Conservation (phyloP, 1,140 invertebrate genomes). For the Phymorhynchus buccinoides region DNA sequence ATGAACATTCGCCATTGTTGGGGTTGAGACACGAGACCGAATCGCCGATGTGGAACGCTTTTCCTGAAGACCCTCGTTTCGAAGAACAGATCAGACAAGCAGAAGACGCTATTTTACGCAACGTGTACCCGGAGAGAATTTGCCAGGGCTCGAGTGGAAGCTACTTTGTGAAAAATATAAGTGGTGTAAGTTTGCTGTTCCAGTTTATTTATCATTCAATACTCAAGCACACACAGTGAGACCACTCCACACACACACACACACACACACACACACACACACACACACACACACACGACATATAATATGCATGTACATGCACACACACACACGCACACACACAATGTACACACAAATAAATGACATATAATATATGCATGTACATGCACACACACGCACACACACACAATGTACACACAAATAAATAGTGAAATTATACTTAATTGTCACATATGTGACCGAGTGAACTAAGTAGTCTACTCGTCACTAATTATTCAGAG, state of each 20-base stretch:
- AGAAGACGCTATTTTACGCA: slow-evolving; percentile 94
- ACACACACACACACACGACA: neutral
- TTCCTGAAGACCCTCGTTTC: slow-evolving; percentile 94
- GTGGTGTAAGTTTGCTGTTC: slow-evolving; percentile 78
- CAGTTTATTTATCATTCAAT: neutral
- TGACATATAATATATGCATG: neutral
- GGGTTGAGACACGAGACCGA: slow-evolving; percentile 64
- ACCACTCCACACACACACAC: neutral
- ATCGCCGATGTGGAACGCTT: slow-evolving; percentile 65
- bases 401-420: neutral
- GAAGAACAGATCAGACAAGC: slow-evolving; percentile 91
- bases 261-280: neutral
- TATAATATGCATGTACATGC: neutral
- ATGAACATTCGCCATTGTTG: slow-evolving; percentile 69
- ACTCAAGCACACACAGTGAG: neutral
- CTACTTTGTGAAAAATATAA: slow-evolving; percentile 97
- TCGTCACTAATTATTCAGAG: no score
- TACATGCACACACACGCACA: neutral
- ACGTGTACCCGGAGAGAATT: slow-evolving; percentile 94
- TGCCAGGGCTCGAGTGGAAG: slow-evolving; percentile 97
- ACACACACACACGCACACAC: neutral
- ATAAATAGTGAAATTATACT: no score
- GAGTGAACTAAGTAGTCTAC: no score
- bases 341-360: neutral
- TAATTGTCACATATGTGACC: no score